A percentile compares a stretch with the other conserved stretches of the same genome.
phyloP scores from a whole-genome alignment of 1,140 invertebrate genomes.

The Bombus huntii region DNA sequence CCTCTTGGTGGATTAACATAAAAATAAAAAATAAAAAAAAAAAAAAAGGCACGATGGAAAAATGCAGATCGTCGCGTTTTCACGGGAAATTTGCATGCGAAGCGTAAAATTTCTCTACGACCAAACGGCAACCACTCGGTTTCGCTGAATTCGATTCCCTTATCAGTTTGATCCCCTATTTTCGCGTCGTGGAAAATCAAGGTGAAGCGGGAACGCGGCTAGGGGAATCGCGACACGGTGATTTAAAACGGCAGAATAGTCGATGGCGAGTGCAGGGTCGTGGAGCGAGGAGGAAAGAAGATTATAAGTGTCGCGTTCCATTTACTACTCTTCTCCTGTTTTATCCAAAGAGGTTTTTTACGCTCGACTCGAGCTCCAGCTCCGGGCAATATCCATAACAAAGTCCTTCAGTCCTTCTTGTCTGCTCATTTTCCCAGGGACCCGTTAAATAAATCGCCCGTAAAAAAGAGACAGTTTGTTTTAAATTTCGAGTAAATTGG shows the following conservation, averaged over 20 bases:
- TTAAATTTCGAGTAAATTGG: constrained; percentile 62
- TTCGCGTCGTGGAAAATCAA: constrained; percentile 44
- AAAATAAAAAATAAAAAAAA: background rate
- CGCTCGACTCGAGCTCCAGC: constrained; percentile 53
- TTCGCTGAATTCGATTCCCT: constrained; percentile 43
- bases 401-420: constrained; percentile 50
- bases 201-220: constrained; percentile 29
- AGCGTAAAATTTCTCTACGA: background rate
- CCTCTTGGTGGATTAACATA: background rate
- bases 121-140: background rate
- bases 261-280: background rate
- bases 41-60: background rate
- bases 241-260: constrained; percentile 53
- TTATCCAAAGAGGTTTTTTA: constrained; percentile 60
- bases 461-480: constrained; percentile 46
- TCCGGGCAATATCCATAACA: constrained; percentile 70
- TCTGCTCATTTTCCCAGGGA: constrained; percentile 30
- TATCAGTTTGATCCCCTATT: constrained; percentile 45
- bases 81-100: constrained; percentile 5
- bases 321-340: constrained; percentile 58
- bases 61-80: background rate
- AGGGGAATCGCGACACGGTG: constrained; percentile 36
- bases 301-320: constrained; percentile 74
- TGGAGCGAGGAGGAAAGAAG: constrained; percentile 53
- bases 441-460: constrained; percentile 70